Conservation (phyloP, 2,797 vertebrate genomes). For the Peromyscus attwateri region DNA sequence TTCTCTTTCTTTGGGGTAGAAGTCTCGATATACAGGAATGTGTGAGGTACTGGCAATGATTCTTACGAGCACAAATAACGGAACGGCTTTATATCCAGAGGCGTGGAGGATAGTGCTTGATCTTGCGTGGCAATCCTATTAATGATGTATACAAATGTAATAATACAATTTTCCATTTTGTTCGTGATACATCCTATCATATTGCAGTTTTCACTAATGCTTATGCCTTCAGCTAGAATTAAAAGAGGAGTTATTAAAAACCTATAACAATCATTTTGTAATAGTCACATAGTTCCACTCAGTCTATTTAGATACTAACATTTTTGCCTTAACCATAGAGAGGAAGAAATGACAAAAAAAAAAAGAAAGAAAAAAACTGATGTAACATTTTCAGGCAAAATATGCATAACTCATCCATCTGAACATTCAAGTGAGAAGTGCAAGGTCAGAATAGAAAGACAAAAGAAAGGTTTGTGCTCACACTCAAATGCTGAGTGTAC, state of each 20-base stretch:
- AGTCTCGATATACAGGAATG: neutral
- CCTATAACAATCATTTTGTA: constrained; percentile 32
- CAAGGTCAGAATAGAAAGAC: constrained; percentile 48
- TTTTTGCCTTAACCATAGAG: neutral
- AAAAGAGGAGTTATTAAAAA: constrained; percentile 55
- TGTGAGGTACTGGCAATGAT: neutral
- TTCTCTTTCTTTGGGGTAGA: neutral
- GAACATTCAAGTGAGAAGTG: constrained; percentile 6
- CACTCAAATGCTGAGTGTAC: neutral
- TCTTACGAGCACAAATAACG: neutral
- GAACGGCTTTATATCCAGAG: neutral
- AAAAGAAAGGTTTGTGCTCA: neutral
- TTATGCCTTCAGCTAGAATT: constrained; percentile 61
- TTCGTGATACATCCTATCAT: constrained; percentile 32
- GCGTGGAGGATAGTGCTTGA: constrained; percentile 18
- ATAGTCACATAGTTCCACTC: neutral
- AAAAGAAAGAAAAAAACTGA: neutral
- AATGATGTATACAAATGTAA: constrained; percentile 65
- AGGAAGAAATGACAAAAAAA: neutral
- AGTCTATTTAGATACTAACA: neutral
- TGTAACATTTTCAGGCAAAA: neutral
- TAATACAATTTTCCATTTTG: constrained; percentile 39
- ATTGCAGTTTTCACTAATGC: constrained; percentile 36
- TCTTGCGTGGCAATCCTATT: constrained; percentile 58
- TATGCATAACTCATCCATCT: neutral